Percentiles rank a stretch among this genome's conserved stretches.
Conservation (phyloP, 2,797 vertebrate species). For the Hafferia zeledoni region DNA sequence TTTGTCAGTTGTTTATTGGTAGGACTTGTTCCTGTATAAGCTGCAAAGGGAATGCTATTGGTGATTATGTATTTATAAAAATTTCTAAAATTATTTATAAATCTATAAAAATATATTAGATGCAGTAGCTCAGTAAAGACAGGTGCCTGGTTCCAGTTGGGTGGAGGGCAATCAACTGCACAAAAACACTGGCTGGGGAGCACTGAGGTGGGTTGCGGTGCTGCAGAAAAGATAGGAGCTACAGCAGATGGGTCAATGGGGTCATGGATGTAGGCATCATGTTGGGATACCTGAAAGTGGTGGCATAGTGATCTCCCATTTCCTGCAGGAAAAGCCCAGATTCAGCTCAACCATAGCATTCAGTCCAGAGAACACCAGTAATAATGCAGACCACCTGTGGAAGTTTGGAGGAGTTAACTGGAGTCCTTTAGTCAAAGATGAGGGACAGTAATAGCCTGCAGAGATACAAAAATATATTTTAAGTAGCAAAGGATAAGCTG, state of each 20-base stretch:
- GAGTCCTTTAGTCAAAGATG: not conserved
- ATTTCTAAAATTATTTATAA: not conserved
- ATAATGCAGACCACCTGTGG: fast-evolving
- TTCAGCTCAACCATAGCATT: not conserved
- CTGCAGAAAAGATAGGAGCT: not conserved
- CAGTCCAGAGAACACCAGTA: not conserved
- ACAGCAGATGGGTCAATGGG: not conserved
- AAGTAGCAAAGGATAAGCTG: not conserved
- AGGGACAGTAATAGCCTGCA: not conserved
- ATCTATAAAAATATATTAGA: not conserved
- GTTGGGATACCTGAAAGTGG: not conserved
- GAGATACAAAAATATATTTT: not conserved
- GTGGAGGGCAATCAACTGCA: not conserved
- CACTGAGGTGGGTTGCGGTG: not conserved
- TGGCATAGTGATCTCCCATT: not conserved
- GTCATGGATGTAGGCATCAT: not conserved
- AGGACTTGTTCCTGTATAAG: not conserved
- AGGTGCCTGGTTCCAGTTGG: not conserved
- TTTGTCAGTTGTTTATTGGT: not conserved
- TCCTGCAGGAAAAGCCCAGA: not conserved
- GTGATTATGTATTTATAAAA: not conserved
- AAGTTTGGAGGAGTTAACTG: not conserved
- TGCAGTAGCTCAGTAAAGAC: not conserved
- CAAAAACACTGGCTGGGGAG: not conserved
- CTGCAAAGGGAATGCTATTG: not conserved